These are phyloP conservation scores for Isichthys henryi DNA, from an alignment of 2,113 vertebrate genomes.

Conservation along the genomic window DNA sequence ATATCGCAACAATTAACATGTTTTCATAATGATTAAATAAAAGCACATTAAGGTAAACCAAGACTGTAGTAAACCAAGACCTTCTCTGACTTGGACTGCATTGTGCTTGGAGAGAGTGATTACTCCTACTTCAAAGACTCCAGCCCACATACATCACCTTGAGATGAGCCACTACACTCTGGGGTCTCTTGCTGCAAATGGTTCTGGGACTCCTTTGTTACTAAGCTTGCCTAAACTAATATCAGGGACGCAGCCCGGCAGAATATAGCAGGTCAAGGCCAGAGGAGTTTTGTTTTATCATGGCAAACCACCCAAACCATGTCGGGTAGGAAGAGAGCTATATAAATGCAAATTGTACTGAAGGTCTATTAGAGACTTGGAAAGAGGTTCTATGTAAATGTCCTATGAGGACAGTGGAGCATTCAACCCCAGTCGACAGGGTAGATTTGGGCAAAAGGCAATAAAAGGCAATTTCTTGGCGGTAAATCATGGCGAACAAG, in stretches of 20 bases:
- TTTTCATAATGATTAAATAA: neutral
- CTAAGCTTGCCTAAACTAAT: constrained; percentile 58
- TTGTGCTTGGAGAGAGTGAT: neutral
- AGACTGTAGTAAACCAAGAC: neutral
- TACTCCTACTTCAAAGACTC: neutral
- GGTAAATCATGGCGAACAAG: constrained; percentile 64
- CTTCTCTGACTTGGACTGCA: neutral
- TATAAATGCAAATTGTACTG: constrained; percentile 77
- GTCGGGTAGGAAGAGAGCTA: constrained; percentile 66
- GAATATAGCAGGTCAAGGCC: constrained; percentile 60
- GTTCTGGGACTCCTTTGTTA: constrained; percentile 50
- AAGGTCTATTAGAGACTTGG: constrained; percentile 63
- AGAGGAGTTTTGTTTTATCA: constrained; percentile 66
- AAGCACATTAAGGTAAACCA: neutral
- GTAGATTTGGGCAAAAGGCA: constrained; percentile 49
- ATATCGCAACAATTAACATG: neutral
- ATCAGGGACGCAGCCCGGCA: constrained; percentile 35
- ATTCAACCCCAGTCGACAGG: constrained; percentile 58
- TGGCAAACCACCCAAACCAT: constrained; percentile 64
- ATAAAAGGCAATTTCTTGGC: constrained; percentile 48
- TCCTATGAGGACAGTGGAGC: constrained; percentile 54
- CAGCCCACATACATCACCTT: constrained; percentile 36
- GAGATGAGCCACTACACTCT: constrained; percentile 39
- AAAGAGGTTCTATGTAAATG: constrained; percentile 70
- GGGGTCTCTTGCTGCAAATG: constrained; percentile 43